Base-by-base conservation (phyloP, 2,113 vertebrate species). In the Passer montanus region DNA sequence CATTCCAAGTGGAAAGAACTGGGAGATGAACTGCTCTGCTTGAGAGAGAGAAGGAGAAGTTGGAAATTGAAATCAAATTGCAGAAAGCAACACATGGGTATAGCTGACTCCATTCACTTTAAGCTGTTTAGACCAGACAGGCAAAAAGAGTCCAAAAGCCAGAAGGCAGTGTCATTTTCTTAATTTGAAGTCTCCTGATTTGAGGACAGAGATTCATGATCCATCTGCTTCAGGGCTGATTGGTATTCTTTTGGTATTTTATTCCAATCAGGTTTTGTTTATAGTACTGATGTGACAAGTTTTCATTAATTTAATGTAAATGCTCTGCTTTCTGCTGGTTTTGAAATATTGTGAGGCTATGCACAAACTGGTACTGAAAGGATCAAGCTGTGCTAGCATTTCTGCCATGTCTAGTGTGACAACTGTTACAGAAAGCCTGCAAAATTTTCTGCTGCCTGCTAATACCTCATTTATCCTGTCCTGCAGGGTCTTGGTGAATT, bases 401-500 rank as follows among this genome's bases (percentile, higher is more conserved):
- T 82, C 27, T 60, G 19, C 33, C 15, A 18, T 33, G 21, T 37
- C 63, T 44, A 59, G 26, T 22, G 2, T 41, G 28, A 33, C 9
- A 39, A 41, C 67, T 70, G 9, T 21, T 39, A 43, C 1, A 20
- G 35, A 69, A 85, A 95, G 8, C 37, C 31, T 84, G 50, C 2
- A 58, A 66, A 22, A 15, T 12, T 7, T 62, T 67, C n/a, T 78
- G 19, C 49, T 73, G 21, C 37, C 14, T 77, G 30, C 21, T 89
- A 59, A 92, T 68, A 56, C 15, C 60, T 68, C 20, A 13, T 88
- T 52, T 94, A 47, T 33, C 33, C 39, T 64, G 10, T 73, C 83
- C 60, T 95, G 22, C 55, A 99, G 99, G 99, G 98, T 72, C 97
- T 99, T 2, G 99, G 99, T 35, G 99, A 99, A 95, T 99, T 99